Evolutionary conservation across 2,888 invertebrate species (phyloP).

Genomic region (Caenorhabditis angaria): DNA sequence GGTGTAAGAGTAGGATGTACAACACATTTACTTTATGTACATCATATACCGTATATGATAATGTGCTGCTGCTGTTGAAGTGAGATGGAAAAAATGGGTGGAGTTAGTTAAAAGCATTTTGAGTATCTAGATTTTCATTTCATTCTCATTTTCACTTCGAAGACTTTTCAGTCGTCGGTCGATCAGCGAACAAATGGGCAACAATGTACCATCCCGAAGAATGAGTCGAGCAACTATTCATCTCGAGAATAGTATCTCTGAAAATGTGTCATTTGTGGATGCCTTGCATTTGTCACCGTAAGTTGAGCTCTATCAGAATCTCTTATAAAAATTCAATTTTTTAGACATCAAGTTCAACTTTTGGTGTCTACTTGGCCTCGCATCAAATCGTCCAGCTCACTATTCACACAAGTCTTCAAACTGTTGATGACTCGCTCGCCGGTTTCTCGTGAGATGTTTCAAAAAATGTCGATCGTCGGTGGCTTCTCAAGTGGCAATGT

Average conservation of each 20-base stretch:
- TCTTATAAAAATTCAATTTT: not conserved
- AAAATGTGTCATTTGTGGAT: slow-evolving; percentile 40
- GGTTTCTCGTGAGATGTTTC: slow-evolving; percentile 64
- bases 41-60: not conserved
- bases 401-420: slow-evolving; percentile 65
- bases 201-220: slow-evolving; percentile 39
- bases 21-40: not conserved
- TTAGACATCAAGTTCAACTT: slow-evolving; percentile 66
- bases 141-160: too few relatives aligned
- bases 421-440: slow-evolving; percentile 51
- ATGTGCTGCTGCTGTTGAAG: too few relatives aligned
- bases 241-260: slow-evolving; percentile 34
- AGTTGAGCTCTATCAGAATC: not conserved
- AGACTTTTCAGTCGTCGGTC: slow-evolving; percentile 39
- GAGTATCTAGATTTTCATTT: not conserved
- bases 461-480: slow-evolving; percentile 70
- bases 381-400: slow-evolving; percentile 50
- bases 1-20: slow-evolving; percentile 9
- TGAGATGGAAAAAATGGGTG: too few relatives aligned
- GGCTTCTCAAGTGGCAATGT: slow-evolving; percentile 60
- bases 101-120: not conserved
- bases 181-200: slow-evolving; percentile 45
- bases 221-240: slow-evolving; percentile 43
- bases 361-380: slow-evolving; percentile 66
- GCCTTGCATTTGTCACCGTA: slow-evolving; percentile 38